phyloP scores from a whole-genome alignment of 2,797 vertebrate species.

The Rhyacichthys aspro region DNA sequence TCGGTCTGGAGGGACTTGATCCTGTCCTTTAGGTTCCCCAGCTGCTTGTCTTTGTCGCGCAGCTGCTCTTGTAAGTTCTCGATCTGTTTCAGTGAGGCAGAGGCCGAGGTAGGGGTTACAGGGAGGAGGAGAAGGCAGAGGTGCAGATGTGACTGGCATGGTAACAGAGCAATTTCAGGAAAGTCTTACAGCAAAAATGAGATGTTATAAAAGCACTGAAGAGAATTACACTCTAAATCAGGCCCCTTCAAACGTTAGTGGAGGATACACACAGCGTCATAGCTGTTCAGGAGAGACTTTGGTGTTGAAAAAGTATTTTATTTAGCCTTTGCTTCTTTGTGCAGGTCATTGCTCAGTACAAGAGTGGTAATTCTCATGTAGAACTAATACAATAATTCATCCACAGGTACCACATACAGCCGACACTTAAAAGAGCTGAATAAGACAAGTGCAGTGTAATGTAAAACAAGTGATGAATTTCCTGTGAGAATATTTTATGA shows the following conservation, averaged over 20 bases:
- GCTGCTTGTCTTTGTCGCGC: conserved; percentile 97
- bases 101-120: not conserved
- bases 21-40: conserved; percentile 94
- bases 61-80: conserved; percentile 96
- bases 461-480: not conserved
- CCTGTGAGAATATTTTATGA: not conserved
- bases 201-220: conserved; percentile 32
- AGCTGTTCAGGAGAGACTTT: not conserved
- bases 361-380: too few relatives aligned
- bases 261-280: not conserved
- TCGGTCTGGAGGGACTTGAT: conserved; percentile 97
- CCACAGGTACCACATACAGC: too few relatives aligned
- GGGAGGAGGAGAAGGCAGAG: not conserved
- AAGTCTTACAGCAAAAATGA: not conserved
- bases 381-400: too few relatives aligned
- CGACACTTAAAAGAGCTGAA: too few relatives aligned
- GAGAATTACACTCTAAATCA: not conserved
- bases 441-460: too few relatives aligned
- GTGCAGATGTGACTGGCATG: conserved; percentile 11
- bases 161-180: conserved; percentile 16
- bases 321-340: too few relatives aligned
- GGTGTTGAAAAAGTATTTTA: too few relatives aligned
- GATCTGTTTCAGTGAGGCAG: conserved; percentile 67
- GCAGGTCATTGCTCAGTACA: too few relatives aligned
- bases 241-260: too few relatives aligned